Conservation (phyloP, 2,888 invertebrate genomes). For the Ypsolopha scabrella region DNA sequence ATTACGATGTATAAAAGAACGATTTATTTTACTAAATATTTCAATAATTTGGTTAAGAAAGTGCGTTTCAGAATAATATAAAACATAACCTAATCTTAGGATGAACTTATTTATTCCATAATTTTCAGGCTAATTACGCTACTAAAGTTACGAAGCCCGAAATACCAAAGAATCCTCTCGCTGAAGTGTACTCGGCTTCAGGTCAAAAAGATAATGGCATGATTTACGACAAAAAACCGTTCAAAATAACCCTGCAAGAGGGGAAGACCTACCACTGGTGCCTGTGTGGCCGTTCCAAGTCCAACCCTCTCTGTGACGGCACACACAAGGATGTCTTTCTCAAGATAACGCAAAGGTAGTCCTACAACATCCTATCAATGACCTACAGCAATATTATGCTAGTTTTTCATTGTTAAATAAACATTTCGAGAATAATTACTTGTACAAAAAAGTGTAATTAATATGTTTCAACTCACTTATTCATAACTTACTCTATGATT, state of each 20-base stretch:
- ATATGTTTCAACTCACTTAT: too few species aligned
- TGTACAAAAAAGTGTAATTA: too few species aligned
- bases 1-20: too few species aligned
- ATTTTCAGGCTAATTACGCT: constrained; percentile 36
- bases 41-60: too few species aligned
- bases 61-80: neutral
- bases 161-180: constrained; percentile 77
- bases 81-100: neutral
- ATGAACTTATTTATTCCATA: too few species aligned
- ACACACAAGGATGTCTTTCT: constrained; percentile 84
- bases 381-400: too few species aligned
- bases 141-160: constrained; percentile 56
- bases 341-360: constrained; percentile 78
- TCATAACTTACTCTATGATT: too few species aligned
- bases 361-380: too few species aligned
- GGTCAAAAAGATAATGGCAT: constrained; percentile 79
- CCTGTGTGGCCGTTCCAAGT: constrained; percentile 91
- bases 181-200: constrained; percentile 70
- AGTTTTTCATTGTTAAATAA: too few species aligned
- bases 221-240: constrained; percentile 91
- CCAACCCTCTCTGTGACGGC: constrained; percentile 95
- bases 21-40: too few species aligned
- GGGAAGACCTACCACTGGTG: constrained; percentile 93
- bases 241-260: constrained; percentile 78
- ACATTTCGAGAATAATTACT: too few species aligned